Base-by-base conservation (phyloP, 2,113 vertebrate species). In the Ranitomeya variabilis region DNA sequence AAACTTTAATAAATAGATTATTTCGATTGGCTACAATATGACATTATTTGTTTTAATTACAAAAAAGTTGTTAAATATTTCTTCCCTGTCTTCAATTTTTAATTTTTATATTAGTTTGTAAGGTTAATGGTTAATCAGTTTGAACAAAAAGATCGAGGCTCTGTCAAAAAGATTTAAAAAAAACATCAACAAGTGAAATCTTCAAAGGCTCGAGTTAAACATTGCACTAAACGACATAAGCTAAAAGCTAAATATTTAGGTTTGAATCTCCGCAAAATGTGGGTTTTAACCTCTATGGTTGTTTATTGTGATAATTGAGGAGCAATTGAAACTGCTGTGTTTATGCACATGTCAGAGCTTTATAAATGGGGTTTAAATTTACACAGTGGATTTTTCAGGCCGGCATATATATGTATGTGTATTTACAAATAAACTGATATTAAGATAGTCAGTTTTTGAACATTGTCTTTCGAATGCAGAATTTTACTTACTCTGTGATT, bases 261-360 rank as follows among this genome's bases (percentile, higher is more conserved):
- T 80, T 80, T 26, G 15, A 80, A 67, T 80, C 23, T 55, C 67
- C 13, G 9, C 9, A 51, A 74, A 76, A 52, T 52, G 73, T 76
- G 73, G 73, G 6, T 83, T 83, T 52, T 87, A 54, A 55, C 67
- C 59, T 74, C 51, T 74, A 82, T 74, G 51, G 18, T 19, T 57
- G 78, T 88, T 88, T 88, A 82, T 88, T 88, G 31, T 74, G 79
- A 81, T 88, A 83, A 88, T 62, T 51, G 67, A 51, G 79, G 15
- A 60, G 78, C 64, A 81, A 57, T 73, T 59, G 79, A 81, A 81
- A 52, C 21, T 57, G 60, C 52, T 67, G 31, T 86, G 85, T 81
- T 86, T 86, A 54, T 86, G 60, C 16, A 86, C 52, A 45, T 79
- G 31, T 64, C 74, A 19, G n/a, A 55, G 12, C 45, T 79, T 79